Evolutionary conservation across 2,113 vertebrate genomes (phyloP), one percentile per base, ranked within the genome.

Genomic region (Brachirus orientalis): DNA sequence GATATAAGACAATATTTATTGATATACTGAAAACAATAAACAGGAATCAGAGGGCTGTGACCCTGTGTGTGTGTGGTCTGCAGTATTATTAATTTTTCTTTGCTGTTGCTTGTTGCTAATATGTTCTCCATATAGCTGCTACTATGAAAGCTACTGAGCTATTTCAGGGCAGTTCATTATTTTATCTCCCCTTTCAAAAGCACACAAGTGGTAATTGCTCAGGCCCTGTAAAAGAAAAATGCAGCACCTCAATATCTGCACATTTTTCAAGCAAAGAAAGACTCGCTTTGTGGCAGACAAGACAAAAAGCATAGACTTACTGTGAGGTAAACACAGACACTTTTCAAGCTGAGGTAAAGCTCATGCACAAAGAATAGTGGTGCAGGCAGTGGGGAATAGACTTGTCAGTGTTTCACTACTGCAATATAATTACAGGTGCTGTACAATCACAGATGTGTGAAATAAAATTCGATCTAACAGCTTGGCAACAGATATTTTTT

Each of bases 191-290:
- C 43, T 48, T 50, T 40, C 16, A 53, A 54, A 61, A 18, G 19
- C 52, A 68, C 57, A 75, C 48, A 60, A 69, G 58, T 16, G 54
- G 10, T 17, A 12, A 22, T 45, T 72, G 50, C 69, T 70, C 22
- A 40, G 41, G 14, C 8, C 5, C 4, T 47, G 33, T 28, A 4
- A 22, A 8, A 41, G 35, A 52, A 68, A 75, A 75, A 69, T 12
- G 13, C n/a, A 48, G 12, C 4, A 14, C n/a, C 12, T 63, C 6
- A 62, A 8, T 19, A 43, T 52, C 33, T 52, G 36, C 37, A 82
- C 56, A 77, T 69, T 56, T 70, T 50, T 47, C 44, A 33, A 36
- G 18, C 14, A 38, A 46, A 28, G 53, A 67, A 51, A 51, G 44
- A 43, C 20, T 10, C 18, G 19, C 28, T 56, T 52, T 51, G 8